A percentile compares a stretch with the other conserved stretches of the same genome.
These are phyloP conservation scores for Crambe crambe DNA, from an alignment of 37 sponge, comb jelly and placozoan species.

Conservation along the genomic window DNA sequence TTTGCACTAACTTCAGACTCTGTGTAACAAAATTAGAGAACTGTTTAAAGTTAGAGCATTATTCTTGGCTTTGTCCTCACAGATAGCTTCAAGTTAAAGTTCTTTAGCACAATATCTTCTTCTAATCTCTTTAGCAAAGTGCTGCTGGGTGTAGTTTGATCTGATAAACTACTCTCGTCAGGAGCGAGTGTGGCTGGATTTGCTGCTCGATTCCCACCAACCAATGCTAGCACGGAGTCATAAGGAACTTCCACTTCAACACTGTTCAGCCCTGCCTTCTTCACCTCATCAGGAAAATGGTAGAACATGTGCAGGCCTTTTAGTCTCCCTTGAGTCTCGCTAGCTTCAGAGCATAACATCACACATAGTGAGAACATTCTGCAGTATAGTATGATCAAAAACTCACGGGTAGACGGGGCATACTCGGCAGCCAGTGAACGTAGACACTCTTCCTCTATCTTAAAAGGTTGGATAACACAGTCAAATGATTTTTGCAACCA, in stretches of 20 bases:
- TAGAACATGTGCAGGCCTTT: constrained; percentile 19
- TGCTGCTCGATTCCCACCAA: background rate
- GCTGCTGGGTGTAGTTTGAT: no score
- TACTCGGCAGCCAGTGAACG: constrained; percentile 13
- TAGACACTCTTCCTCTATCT: constrained; percentile 2
- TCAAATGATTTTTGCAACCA: constrained; percentile 34
- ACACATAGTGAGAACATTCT: no score
- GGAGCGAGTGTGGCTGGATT: background rate
- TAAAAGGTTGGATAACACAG: background rate
- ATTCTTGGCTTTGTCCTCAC: background rate
- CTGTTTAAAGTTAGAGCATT: constrained; percentile 4
- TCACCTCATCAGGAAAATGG: background rate
- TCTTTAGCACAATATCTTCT: background rate
- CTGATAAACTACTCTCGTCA: no score
- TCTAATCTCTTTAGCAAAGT: background rate
- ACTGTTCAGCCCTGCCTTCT: constrained; percentile 13
- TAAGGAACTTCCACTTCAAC: constrained; percentile 3
- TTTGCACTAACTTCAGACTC: background rate
- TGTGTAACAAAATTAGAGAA: background rate
- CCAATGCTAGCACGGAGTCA: constrained; percentile 1
- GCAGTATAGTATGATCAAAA: no score
- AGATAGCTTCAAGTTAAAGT: constrained; percentile 10
- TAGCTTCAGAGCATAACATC: background rate
- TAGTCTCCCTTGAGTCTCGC: background rate
- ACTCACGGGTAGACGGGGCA: background rate